Conservation (phyloP, 2,888 invertebrate species). For the Nasonovia ribisnigri region DNA sequence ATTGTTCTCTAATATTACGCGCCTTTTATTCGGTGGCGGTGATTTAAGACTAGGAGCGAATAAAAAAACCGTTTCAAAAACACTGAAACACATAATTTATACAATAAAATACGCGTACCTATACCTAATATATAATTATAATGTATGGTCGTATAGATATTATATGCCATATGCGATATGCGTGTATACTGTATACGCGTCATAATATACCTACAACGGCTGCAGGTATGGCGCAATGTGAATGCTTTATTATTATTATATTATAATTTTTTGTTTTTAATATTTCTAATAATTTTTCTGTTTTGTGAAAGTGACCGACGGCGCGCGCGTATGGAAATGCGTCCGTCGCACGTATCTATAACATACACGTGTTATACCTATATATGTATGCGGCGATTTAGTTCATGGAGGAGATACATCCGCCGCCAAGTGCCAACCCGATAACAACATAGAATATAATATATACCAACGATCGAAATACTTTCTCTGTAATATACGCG, state of each 20-base stretch:
- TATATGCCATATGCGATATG: not conserved
- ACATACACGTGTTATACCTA: not conserved
- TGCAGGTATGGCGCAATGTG: not conserved
- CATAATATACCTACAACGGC: not conserved
- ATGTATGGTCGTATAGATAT: not conserved
- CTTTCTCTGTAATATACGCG: constrained; percentile 43
- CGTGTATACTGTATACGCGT: not conserved
- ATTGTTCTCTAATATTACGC: not conserved
- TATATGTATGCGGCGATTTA: constrained; percentile 25
- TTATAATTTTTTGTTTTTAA: constrained; percentile 18
- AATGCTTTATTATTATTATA: not conserved
- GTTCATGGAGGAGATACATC: constrained; percentile 43
- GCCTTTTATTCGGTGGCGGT: constrained; percentile 15
- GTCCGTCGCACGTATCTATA: not conserved
- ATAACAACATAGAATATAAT: constrained; percentile 4
- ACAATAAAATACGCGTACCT: not conserved
- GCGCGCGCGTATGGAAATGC: not conserved
- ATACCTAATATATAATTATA: not conserved
- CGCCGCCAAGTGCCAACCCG: constrained; percentile 48
- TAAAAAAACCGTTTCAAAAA: constrained; percentile 7
- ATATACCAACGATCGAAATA: constrained; percentile 54
- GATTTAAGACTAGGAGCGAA: not conserved
- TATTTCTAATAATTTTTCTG: constrained; percentile 14
- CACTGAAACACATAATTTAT: constrained; percentile 2
- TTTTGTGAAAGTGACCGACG: constrained; percentile 43